phyloP scores from a whole-genome alignment of 53 echinoderm and acorn worm genomes.

The Astropecten irregularis region DNA sequence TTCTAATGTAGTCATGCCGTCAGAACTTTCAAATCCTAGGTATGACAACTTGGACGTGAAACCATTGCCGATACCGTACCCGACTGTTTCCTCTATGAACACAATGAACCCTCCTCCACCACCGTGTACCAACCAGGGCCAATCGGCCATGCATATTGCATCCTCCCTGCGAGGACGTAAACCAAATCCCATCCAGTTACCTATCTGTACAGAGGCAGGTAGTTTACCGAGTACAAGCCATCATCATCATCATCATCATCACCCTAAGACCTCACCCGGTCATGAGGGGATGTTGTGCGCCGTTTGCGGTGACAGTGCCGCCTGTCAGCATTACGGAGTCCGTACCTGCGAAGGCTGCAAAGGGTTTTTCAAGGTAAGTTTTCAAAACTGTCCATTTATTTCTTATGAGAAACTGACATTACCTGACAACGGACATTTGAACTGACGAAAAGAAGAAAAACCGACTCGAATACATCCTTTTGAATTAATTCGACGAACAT shows the following conservation, averaged over 20 bases:
- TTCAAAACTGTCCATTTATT: no score
- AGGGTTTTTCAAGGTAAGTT: slow-evolving; percentile 98
- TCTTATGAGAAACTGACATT: no score
- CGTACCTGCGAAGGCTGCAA: slow-evolving; percentile 99
- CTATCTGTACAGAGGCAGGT: slow-evolving; percentile 59
- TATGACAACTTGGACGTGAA: slow-evolving; percentile 43
- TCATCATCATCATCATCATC: slow-evolving; percentile 62
- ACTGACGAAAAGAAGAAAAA: no score
- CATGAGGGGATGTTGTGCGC: slow-evolving; percentile 97
- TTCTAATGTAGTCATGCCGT: slow-evolving; percentile 23
- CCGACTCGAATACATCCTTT: no score
- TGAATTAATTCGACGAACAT: no score
- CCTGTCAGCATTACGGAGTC: slow-evolving; percentile 99
- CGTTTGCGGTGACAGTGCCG: slow-evolving; percentile 98
- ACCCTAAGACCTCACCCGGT: slow-evolving; percentile 32
- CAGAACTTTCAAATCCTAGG: slow-evolving; percentile 10
- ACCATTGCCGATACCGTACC: slow-evolving; percentile 37
- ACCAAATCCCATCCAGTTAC: slow-evolving; percentile 62
- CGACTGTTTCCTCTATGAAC: slow-evolving; percentile 19
- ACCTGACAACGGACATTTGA: no score
- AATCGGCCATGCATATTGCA: slow-evolving; percentile 30
- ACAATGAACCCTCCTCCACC: slow-evolving; percentile 16
- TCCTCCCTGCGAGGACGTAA: slow-evolving; percentile 34
- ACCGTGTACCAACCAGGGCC: slow-evolving; percentile 20
- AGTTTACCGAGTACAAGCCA: slow-evolving; percentile 51